phyloP scores from a whole-genome alignment of 2,113 vertebrate species.

The Zosterops hypoxanthus region DNA sequence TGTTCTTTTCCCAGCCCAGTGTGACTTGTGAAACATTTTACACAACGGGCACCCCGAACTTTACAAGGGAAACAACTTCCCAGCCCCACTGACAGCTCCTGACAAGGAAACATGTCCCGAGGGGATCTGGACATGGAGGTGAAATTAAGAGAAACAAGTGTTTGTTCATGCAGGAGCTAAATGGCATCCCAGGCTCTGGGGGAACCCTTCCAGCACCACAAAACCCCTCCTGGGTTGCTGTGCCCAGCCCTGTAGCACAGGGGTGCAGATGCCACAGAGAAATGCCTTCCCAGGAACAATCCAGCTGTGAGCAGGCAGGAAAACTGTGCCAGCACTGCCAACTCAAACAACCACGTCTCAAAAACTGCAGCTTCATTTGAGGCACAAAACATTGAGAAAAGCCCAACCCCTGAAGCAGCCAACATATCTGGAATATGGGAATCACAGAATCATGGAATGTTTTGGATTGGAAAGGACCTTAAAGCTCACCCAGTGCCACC shows the following conservation, averaged over 20 bases:
- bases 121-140: neutral
- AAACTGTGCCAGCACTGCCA: accelerated
- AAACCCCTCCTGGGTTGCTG: neutral
- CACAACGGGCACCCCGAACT: neutral
- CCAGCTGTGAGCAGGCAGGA: neutral
- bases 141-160: neutral
- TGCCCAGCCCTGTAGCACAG: neutral
- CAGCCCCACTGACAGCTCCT: neutral
- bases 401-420: neutral
- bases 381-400: neutral
- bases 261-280: accelerated
- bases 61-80: neutral
- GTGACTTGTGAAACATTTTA: neutral
- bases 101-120: accelerated
- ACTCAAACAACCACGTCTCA: neutral
- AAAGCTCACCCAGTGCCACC: neutral
- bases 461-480: neutral
- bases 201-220: neutral
- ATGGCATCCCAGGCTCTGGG: neutral
- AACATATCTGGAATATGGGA: neutral
- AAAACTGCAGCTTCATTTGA: neutral
- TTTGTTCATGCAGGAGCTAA: neutral
- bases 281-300: neutral
- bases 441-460: neutral
- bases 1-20: neutral